Evolutionary conservation across 2,113 vertebrate species (phyloP).

Genomic region (Tragulus kanchil): DNA sequence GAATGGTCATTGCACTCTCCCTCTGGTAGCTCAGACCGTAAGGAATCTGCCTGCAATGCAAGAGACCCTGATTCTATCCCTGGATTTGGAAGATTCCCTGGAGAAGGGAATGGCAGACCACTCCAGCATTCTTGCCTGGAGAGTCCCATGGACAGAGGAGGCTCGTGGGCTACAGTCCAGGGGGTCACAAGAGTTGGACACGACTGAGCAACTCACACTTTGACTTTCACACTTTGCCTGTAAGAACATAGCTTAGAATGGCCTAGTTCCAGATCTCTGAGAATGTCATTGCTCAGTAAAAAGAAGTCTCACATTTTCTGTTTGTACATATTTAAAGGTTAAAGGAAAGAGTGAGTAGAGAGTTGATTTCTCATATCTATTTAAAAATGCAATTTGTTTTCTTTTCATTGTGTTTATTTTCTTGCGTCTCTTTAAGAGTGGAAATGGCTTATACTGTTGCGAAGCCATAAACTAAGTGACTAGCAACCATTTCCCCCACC

Average conservation of each 20-base stretch:
- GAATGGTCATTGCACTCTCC: neutral
- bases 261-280: neutral
- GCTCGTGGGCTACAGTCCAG: neutral
- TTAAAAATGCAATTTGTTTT: constrained; percentile 22
- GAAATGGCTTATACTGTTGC: neutral
- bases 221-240: neutral
- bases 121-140: neutral
- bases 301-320: neutral
- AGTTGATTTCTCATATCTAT: constrained; percentile 29
- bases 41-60: neutral
- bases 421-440: neutral
- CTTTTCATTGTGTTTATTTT: constrained; percentile 32
- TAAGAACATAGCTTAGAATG: neutral
- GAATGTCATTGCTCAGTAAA: neutral
- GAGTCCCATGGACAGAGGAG: neutral
- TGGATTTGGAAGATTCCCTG: neutral
- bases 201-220: neutral
- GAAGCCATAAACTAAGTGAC: neutral
- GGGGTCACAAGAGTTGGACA: neutral
- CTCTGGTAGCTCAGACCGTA: neutral
- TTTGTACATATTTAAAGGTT: neutral
- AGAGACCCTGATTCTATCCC: neutral
- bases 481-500: neutral
- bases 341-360: neutral
- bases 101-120: neutral